Evolutionary conservation across 2,113 vertebrate species (phyloP).

Genomic region (Petrocephalus microphthalmus): DNA sequence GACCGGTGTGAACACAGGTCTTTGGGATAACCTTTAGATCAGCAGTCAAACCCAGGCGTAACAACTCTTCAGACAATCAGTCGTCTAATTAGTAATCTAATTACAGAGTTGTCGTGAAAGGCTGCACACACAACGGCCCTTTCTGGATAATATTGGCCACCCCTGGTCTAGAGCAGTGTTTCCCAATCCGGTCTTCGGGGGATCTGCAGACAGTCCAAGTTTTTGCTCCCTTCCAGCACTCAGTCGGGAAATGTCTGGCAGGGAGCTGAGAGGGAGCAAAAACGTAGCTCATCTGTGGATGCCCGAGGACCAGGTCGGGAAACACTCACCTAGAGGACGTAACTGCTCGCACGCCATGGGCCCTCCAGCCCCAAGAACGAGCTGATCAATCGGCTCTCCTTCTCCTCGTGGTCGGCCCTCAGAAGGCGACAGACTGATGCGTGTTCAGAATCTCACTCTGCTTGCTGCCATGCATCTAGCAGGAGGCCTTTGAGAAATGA

Average conservation of each 20-base stretch:
- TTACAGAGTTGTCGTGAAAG: no score
- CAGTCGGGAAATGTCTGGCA: no score
- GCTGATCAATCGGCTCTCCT: background rate
- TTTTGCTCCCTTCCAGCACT: background rate
- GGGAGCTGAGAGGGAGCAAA: background rate
- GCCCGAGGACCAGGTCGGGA: background rate
- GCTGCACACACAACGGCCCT: no score
- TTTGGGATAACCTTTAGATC: no score
- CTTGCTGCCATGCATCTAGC: background rate
- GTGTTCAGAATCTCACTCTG: background rate
- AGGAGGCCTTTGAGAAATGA: background rate
- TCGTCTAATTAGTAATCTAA: no score
- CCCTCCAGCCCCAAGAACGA: background rate
- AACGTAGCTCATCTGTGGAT: background rate
- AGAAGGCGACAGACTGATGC: background rate
- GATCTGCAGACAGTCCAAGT: background rate
- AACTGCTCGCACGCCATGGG: background rate
- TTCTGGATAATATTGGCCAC: no score
- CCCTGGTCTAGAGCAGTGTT: background rate
- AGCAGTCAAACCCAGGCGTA: no score
- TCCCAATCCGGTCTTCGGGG: background rate
- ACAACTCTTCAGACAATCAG: no score
- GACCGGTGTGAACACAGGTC: background rate
- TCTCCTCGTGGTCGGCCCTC: background rate
- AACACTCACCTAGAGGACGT: background rate